Evolutionary conservation across 2,888 invertebrate species (phyloP), one percentile per base, ranked within the genome.

Genomic region (Onchidella celtica): DNA sequence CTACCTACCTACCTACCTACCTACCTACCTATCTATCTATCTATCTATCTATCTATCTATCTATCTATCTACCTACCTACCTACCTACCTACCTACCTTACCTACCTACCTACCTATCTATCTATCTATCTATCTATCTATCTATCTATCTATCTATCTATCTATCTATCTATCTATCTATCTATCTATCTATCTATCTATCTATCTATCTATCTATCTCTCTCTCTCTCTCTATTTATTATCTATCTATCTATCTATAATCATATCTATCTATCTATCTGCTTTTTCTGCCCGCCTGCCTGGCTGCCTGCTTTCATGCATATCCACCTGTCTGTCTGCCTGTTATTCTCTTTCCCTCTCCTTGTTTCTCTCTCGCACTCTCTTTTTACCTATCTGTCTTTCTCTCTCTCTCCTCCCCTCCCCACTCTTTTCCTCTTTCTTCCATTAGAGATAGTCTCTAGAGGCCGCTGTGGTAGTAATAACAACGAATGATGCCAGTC

Each of bases 341-440:
- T 47, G 3, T 70, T 11, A 29, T 27, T 70, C 2, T 57, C 59
- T 55, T 11, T 59, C 57, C 57, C n/a, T 59, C 72, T 57, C 32
- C 32, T 57, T 72, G 38, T 72, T 57, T 72, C 24, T 72, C 55
- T 72, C 55, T 72, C 72, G 47, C 72, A 55, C 29, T 55, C 72
- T 55, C 32, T 72, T 34, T 72, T 55, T 55, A 24, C 47, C 38
- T 47, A 21, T 34, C 21, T 59, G 27, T 55, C 32, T 40, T n/a
- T 69, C 70, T 40, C 27, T 69, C 70, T 69, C 70, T 69, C 40
- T 38, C 34, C 29, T 34, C 70, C n/a, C 34, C 11, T 34, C n/a
- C n/a, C n/a, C 63, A 36, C 59, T 75, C 77, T 77, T 38, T 55
- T 36, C 32, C 77, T 68, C 36, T 47, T 68, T 32, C 29, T 69